phyloP scores from a whole-genome alignment of 2,888 invertebrate genomes.

The Drosophila nigritarsus region DNA sequence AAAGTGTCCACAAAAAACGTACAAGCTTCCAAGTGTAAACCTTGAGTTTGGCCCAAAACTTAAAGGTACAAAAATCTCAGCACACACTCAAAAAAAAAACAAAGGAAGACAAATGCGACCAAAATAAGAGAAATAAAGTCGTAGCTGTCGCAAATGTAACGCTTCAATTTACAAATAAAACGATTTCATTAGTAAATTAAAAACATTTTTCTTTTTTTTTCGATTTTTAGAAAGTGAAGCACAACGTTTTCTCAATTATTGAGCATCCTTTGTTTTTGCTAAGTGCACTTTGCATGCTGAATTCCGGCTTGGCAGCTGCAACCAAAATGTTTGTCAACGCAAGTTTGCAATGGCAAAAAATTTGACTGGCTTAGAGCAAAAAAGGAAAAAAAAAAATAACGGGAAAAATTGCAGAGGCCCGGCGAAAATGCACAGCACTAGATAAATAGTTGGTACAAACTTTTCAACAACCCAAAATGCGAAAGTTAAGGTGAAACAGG shows the following conservation, averaged over 20 bases:
- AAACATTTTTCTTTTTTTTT: background rate
- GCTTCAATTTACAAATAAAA: background rate
- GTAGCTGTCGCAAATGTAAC: background rate
- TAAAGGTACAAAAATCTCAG: slow-evolving; percentile 53
- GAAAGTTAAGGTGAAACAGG: slow-evolving; percentile 58
- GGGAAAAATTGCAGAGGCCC: slow-evolving; percentile 36
- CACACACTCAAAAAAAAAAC: slow-evolving; percentile 4
- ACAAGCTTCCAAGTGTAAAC: slow-evolving; percentile 22
- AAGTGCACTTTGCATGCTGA: slow-evolving; percentile 21
- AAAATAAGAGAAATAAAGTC: background rate
- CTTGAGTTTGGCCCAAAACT: slow-evolving; percentile 39
- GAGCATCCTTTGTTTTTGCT: background rate
- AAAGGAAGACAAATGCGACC: background rate
- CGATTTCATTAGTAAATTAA: background rate
- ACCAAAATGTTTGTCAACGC: slow-evolving; percentile 72
- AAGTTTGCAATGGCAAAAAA: slow-evolving; percentile 46
- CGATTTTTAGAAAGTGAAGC: background rate
- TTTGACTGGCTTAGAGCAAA: background rate
- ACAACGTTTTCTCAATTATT: background rate
- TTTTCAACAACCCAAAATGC: slow-evolving; percentile 53
- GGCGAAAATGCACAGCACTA: slow-evolving; percentile 62
- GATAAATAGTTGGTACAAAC: slow-evolving; percentile 73
- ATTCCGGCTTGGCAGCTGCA: slow-evolving; percentile 45
- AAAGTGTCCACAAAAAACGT: slow-evolving; percentile 34
- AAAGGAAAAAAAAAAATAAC: slow-evolving; percentile 13